Evolutionary conservation across 2,797 vertebrate genomes (phyloP), one percentile per base, ranked within the genome.

Genomic region (Spea hammondii): DNA sequence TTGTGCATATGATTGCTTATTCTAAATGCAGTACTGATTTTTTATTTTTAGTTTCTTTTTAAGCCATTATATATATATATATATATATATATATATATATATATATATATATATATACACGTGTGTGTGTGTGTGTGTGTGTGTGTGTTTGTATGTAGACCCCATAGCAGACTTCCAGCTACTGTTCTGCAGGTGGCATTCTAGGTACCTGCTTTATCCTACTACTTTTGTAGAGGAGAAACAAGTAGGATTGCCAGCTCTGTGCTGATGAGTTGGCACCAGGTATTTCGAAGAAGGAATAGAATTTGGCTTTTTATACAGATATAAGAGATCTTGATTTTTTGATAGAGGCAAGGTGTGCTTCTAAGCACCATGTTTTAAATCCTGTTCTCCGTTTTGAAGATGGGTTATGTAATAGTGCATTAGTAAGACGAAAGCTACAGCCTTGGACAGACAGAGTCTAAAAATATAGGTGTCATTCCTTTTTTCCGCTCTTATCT

Each of bases 341-440:
- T 32, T 32, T 32, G 32, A 32, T 32, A 53, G 51, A 7, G 10
- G 10, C 51, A 53, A 53, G 51, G 51, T 53, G 51, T 53, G 51
- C 51, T 6, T 53, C 51, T 53, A 11, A 53, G 51, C 10, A 53
- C 10, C 10, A 59, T 55, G 50, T 17, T 47, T 51, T 70, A 8
- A 13, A 64, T 44, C 65, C 46, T 5, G 51, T 57, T 44, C 49
- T 49, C 62, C 70, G 57, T 78, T 48, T 70, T n/a, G 13, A 11
- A 12, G 57, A 50, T 50, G 53, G 54, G 77, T 79, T 79, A 79
- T 73, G 65, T 74, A 79, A 79, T 60, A n/a, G 73, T 59, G 53
- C 54, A 66, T 70, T 64, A 65, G 14, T 50, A 57, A 57, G 9
- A 57, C 3, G 55, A n/a, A 59, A 73, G 60, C 48, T 74, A 12